Evolutionary conservation across 2,113 vertebrate genomes (phyloP).

Genomic region (Macrotis lagotis): DNA sequence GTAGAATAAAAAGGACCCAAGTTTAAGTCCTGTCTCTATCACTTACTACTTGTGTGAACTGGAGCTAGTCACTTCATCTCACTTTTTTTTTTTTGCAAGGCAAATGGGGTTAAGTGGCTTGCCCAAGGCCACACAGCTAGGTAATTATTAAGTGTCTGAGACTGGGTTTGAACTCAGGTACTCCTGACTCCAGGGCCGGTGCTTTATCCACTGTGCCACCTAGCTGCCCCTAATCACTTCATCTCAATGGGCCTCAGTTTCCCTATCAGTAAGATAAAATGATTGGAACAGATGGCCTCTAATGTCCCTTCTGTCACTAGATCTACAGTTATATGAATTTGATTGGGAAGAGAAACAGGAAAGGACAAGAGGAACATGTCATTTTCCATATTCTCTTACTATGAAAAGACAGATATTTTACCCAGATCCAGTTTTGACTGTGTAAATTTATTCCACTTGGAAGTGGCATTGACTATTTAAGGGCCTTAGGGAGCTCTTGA

Average conservation of each 20-base stretch:
- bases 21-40: not conserved
- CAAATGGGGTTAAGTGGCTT: too few relatives aligned
- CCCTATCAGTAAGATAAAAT: not conserved
- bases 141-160: too few relatives aligned
- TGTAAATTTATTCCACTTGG: not conserved
- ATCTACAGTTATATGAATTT: not conserved
- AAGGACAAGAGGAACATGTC: not conserved
- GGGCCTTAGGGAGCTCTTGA: slow-evolving; percentile 53
- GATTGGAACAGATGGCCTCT: not conserved
- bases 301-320: not conserved
- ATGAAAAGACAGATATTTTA: not conserved
- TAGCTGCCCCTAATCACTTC: not conserved
- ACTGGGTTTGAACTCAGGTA: too few relatives aligned
- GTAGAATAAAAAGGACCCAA: not conserved
- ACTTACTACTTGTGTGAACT: not conserved
- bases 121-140: too few relatives aligned
- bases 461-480: slow-evolving; percentile 15
- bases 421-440: not conserved
- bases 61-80: not conserved
- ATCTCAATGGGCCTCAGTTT: not conserved
- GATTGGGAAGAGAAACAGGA: not conserved
- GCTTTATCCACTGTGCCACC: too few relatives aligned
- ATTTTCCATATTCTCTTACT: not conserved
- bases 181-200: too few relatives aligned
- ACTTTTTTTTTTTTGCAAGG: too few relatives aligned